Conservation (phyloP, 2,797 vertebrate species). For the Macroramphosus scolopax region DNA sequence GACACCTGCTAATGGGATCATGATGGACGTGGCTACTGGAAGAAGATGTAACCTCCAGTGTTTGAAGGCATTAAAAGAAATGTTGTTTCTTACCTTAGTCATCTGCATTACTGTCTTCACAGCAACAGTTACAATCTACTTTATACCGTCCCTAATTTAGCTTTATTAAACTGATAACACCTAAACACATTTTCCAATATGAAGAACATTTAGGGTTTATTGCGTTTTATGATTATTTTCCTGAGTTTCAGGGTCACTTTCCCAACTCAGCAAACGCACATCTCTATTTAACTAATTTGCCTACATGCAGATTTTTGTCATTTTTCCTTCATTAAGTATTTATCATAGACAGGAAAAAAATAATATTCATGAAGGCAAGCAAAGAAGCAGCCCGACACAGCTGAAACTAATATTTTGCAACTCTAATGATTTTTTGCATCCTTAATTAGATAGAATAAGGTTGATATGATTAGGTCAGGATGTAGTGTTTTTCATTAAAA, state of each 20-base stretch:
- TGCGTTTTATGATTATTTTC: slow-evolving; percentile 87
- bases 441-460: slow-evolving; percentile 99
- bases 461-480: slow-evolving; percentile 99
- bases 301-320: slow-evolving; percentile 98
- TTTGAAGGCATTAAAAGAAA: slow-evolving; percentile 65
- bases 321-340: slow-evolving; percentile 98
- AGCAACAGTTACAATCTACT: slow-evolving; percentile 82
- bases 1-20: slow-evolving; percentile 41
- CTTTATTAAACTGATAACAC: slow-evolving; percentile 90
- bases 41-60: slow-evolving; percentile 54
- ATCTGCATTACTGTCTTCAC: slow-evolving; percentile 70
- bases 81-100: no score
- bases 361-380: slow-evolving; percentile 88
- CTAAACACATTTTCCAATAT: slow-evolving; percentile 82
- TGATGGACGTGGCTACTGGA: slow-evolving; percentile 58
- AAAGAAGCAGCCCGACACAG: slow-evolving; percentile 88
- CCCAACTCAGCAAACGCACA: slow-evolving; percentile 87
- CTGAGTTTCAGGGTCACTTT: slow-evolving; percentile 99
- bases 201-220: slow-evolving; percentile 91
- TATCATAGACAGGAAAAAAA: slow-evolving; percentile 88
- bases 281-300: slow-evolving; percentile 95
- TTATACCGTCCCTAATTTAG: slow-evolving; percentile 90
- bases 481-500: slow-evolving; percentile 99
- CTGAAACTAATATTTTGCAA: slow-evolving; percentile 99
- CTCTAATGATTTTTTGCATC: slow-evolving; percentile 99